Evolutionary conservation across 2,113 vertebrate genomes (phyloP), one percentile per base, ranked within the genome.

Genomic region (Rhinopomastus cyanomelas): DNA sequence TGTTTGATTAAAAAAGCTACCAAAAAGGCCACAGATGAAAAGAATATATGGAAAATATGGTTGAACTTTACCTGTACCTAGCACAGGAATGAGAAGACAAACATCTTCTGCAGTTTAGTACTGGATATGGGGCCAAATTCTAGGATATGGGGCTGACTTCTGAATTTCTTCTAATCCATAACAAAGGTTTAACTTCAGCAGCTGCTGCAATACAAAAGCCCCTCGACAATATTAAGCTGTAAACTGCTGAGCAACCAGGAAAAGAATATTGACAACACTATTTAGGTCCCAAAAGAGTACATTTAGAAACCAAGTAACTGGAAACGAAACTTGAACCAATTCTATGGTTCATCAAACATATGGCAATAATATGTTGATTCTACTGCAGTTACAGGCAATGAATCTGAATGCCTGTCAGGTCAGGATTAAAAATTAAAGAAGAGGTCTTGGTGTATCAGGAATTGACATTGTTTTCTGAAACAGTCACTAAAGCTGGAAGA

Each of bases 281-380:
- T 60, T 83, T 66, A 81, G 60, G 53, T 96, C 93, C 73, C 81
- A 73, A 80, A 86, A 90, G 89, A 84, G 64, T 72, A 87, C 60
- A 75, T 88, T 95, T 81, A 94, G 84, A 95, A 95, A 94, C 68
- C 60, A 96, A 95, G 67, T 93, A 94, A 93, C 69, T 95, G 88
- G 87, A 96, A 95, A 95, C 2, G 2, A 89, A 69, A 75, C 49
- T 82, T 94, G 66, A 87, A 94, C 76, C 73, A 95, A 95, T 94
- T 88, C 93, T 87, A 81, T 34, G 79, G 77, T 95, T 96, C 95
- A 93, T 90, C 86, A 90, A 89, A 89, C 82, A 89, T 57, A 82
- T 4, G 39, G 51, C 83, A 95, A 90, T 79, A 95, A 71, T 89
- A 94, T 81, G 80, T 92, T 94, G 88, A 91, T 88, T 94, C 61